These are phyloP conservation scores for Neoarius graeffei DNA, from an alignment of 2,113 vertebrate species.

Conservation along the genomic window DNA sequence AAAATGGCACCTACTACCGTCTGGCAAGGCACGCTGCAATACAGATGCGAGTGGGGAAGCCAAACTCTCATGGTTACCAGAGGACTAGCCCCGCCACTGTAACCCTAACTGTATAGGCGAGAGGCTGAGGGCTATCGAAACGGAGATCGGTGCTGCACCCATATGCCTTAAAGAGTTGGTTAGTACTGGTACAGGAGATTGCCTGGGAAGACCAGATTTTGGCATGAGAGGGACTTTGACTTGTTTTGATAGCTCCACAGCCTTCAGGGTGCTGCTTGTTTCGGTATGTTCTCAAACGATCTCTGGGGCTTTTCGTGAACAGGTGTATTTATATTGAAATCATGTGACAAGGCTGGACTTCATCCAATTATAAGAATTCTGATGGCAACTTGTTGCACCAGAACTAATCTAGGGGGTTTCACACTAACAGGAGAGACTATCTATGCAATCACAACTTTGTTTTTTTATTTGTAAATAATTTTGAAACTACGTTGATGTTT, in stretches of 20 bases:
- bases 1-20: no score
- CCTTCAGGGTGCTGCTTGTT: background rate
- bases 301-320: background rate
- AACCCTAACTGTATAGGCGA: no score
- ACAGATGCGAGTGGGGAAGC: no score
- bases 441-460: background rate
- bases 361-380: background rate
- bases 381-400: background rate
- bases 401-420: background rate
- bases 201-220: no score
- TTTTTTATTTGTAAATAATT: background rate
- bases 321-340: background rate
- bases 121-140: no score
- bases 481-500: background rate
- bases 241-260: background rate
- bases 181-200: no score
- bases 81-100: no score
- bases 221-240: no score
- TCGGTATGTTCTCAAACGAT: background rate
- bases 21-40: no score
- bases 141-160: no score
- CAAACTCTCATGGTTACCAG: no score
- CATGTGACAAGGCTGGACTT: background rate
- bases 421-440: background rate
- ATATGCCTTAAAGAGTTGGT: no score